Percentiles rank a stretch among this genome's conserved stretches.
Conservation (phyloP, 2,888 invertebrate species). For the Boloria euphrosyne region DNA sequence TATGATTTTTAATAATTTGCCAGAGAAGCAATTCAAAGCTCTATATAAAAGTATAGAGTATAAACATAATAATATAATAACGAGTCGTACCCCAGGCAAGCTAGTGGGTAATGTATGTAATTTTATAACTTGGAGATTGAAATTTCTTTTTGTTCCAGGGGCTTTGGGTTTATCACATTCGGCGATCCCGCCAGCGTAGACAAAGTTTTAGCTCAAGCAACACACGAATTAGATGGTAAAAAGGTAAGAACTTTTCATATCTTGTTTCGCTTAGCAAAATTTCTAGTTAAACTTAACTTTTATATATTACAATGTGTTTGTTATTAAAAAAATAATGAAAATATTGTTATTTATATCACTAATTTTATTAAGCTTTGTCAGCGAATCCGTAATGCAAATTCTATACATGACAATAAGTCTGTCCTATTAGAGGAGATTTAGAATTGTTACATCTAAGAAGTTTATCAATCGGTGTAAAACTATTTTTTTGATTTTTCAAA, state of each 20-base stretch:
- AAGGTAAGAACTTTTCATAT: slow-evolving; percentile 86
- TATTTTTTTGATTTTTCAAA: too few relatives aligned
- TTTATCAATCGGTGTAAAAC: too few relatives aligned
- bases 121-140: slow-evolving; percentile 29
- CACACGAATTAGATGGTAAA: slow-evolving; percentile 99
- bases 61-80: background rate
- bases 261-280: slow-evolving; percentile 40
- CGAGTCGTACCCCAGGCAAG: background rate
- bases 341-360: slow-evolving; percentile 2
- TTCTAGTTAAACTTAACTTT: slow-evolving; percentile 36
- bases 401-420: too few relatives aligned
- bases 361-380: background rate
- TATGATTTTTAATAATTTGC: too few relatives aligned
- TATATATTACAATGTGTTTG: slow-evolving; percentile 25
- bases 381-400: too few relatives aligned
- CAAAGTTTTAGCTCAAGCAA: slow-evolving; percentile 98
- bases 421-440: too few relatives aligned
- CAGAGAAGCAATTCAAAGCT: background rate
- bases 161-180: slow-evolving; percentile 99
- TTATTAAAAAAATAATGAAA: slow-evolving; percentile 6
- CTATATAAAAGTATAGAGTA: background rate
- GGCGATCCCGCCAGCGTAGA: slow-evolving; percentile 99
- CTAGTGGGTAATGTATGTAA: slow-evolving; percentile 21
- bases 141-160: slow-evolving; percentile 85
- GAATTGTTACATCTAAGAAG: too few relatives aligned